Evolutionary conservation across 92 coral and sea anemone genomes (phyloP), one percentile per base, ranked within the genome.

Genomic region (Galaxea fascicularis): DNA sequence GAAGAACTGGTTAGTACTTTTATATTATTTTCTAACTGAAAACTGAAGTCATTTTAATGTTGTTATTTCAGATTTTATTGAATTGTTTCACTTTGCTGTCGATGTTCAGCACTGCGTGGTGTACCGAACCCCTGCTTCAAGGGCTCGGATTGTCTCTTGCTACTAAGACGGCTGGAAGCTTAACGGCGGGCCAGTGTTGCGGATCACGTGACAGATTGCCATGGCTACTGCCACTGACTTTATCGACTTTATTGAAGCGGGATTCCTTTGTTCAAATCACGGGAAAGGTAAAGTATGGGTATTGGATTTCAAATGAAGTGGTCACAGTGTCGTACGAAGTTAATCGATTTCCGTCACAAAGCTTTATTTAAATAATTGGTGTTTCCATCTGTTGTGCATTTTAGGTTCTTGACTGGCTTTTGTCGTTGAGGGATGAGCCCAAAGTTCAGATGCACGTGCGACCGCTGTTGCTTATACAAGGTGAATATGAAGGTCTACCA

Each of bases 321-420:
- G 3, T 35, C 3, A 35, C 6, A 6, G 41, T 24, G 18, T 4
- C n/a, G 10, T 18, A 18, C 15, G 9, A 18, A 31, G 15, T 65
- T 65, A 0, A 4, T 16, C 18, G 54, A 16, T 9, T 21, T 47
- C 8, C 47, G 0, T 4, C 69, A 57, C 2, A 57, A 57, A 6
- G 41, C 41, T 2, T n/a, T 2, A 35, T 35, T 35, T 2, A 35
- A 35, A 35, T 35, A 2, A 35, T 25, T 18, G 25, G 20, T 35
- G 27, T 14, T 3, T 20, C 24, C 15, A 26, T 78, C n/a, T 56
- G 4, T 80, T 52, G 10, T 29, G 6, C 21, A 3, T 27, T 12
- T 31, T 56, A 90, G 93, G 74, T 82, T 74, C 74, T 90, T 35
- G 93, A 90, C 44, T 90, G 93, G 93, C 77, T 90, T 63, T 82